Base-by-base conservation (phyloP, 1,140 invertebrate species). In the Ericerus pela region DNA sequence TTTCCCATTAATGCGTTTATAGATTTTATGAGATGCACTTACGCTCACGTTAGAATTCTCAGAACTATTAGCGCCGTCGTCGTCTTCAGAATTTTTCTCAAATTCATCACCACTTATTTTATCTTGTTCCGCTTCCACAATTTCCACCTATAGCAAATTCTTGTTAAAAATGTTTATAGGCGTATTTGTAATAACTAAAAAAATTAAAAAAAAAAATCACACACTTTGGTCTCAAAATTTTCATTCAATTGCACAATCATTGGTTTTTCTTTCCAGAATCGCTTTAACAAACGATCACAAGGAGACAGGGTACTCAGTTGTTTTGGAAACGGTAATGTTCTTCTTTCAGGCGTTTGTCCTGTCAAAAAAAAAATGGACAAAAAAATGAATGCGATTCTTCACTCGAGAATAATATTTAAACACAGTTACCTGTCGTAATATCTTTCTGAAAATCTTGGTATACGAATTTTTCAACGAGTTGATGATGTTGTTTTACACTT, bases 301-400 rank as follows among this genome's bases (percentile, higher is more conserved):
- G 41, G 41, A 2, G 41, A 22, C 20, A 47, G 4, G 26, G 20
- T 24, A 14, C 3, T 24, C 2, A 47, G n/a, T 41, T 41, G 10
- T 47, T 47, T 8, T 24, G 41, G 41, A 47, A 5, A 47, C 41
- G 22, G 41, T 24, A 18, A 47, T 10, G 22, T 10, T 24, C 41
- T 18, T 47, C 41, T 20, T 24, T 47, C 41, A 8, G 41, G 41
- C 2, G 41, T 47, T 47, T 47, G 41, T 47, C 41, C 41, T 47
- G 41, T 47, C 14, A 18, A 16, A 4, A 38, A 38, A 24, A 10
- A 24, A 24, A 10, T 24, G 20, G 5, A 41, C 6, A 41, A 4
- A 41, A 16, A 4, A 14, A 41, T 16, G 14, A 5, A 4, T 41
- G 14, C n/a, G 4, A 41, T 8, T 6, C 14, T 41, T 16, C 16